Evolutionary conservation across 2,113 vertebrate genomes (phyloP), one percentile per base, ranked within the genome.

Genomic region (Epinephelus fuscoguttatus): DNA sequence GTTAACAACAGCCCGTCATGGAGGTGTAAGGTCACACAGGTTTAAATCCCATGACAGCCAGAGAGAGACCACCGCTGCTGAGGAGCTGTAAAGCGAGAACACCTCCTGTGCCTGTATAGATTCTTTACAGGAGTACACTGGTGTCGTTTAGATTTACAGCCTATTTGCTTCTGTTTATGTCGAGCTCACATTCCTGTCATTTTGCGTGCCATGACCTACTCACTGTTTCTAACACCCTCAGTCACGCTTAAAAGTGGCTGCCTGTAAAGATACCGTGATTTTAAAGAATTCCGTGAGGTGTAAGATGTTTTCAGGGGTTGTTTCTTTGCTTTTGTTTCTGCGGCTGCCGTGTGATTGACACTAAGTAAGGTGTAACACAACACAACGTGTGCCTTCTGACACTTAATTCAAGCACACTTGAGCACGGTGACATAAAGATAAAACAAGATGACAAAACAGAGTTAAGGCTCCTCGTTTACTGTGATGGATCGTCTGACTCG

Each of bases 91-190:
- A 75, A 82, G 37, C 61, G 13, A 4, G 56, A 86, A 52, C 63
- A 72, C 66, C 72, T 89, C 67, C 81, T 69, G 76, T 77, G 45
- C 63, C 70, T 53, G 12, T 30, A 70, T 53, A 23, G 37, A 80
- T 45, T 71, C 19, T 82, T 49, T 21, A 63, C 61, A 80, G 86
- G 57, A 78, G 47, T 33, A 59, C 56, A 2, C 76, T 7, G 55
- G 63, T 66, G 81, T 88, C 76, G 17, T 66, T 69, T 78, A 72
- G 68, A 90, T 81, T 93, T 84, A 90, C 78, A 75, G 73, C 68
- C 66, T 67, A 79, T 86, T 79, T 67, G 70, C 71, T 67, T 64
- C 21, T 87, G 80, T 75, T 88, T 88, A 79, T 33, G 47, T 40
- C 37, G 19, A 52, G 66, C 21, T 86, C 62, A 78, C 82, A 87